Evolutionary conservation across 2,888 invertebrate genomes (phyloP).

Genomic region (Ochropacha duplaris): DNA sequence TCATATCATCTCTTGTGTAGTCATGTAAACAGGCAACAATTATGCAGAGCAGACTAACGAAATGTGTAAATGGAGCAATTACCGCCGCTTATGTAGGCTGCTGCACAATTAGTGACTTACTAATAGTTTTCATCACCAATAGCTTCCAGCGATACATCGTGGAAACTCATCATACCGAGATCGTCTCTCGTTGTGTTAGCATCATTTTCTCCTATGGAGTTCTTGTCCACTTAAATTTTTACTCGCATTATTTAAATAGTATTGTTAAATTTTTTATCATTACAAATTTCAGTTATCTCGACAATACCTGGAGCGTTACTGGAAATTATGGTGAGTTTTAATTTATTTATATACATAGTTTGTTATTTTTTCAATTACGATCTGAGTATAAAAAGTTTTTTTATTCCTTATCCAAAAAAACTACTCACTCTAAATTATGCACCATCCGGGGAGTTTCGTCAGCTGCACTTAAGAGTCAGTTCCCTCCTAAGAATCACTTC

Average conservation of each 20-base stretch:
- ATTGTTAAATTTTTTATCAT: not conserved
- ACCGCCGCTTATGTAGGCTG: constrained; percentile 79
- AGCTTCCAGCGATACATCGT: constrained; percentile 59
- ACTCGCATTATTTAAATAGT: not conserved
- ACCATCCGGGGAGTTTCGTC: too few relatives aligned
- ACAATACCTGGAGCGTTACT: not conserved
- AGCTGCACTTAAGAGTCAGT: too few relatives aligned
- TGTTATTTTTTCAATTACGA: not conserved
- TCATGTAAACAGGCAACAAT: constrained; percentile 73
- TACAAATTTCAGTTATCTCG: not conserved
- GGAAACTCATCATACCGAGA: constrained; percentile 66
- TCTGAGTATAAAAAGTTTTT: not conserved
- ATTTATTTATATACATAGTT: constrained; percentile 3
- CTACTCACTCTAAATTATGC: too few relatives aligned
- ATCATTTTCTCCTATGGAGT: constrained; percentile 38
- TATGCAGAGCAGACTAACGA: constrained; percentile 77
- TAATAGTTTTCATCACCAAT: constrained; percentile 81
- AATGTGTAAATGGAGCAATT: constrained; percentile 82
- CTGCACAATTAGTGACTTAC: constrained; percentile 78
- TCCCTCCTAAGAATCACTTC: too few relatives aligned
- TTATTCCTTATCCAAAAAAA: constrained; percentile 9
- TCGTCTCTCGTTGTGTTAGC: constrained; percentile 64
- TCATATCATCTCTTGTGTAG: constrained; percentile 66
- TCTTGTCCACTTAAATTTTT: constrained; percentile 14
- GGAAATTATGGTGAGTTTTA: constrained; percentile 1